These are phyloP conservation scores for Slavum lentiscoides DNA, from an alignment of 2,888 invertebrate species.

Conservation along the genomic window DNA sequence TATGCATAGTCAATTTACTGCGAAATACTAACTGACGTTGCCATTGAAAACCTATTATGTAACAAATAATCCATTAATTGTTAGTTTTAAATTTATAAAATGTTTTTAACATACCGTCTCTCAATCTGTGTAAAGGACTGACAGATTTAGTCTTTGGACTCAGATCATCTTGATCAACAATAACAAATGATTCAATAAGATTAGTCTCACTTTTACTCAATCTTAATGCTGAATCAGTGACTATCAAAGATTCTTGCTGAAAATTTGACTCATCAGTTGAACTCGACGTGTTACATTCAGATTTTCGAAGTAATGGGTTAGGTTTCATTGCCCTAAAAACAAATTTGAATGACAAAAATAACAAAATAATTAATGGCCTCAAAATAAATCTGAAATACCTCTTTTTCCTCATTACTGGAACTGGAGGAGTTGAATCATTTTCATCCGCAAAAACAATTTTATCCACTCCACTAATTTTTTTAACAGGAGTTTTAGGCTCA, in stretches of 20 bases:
- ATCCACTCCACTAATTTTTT: slow-evolving; percentile 68
- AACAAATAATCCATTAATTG: background rate
- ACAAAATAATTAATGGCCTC: background rate
- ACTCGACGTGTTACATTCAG: slow-evolving; percentile 56
- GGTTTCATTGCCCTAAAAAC: slow-evolving; percentile 26
- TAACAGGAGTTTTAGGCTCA: slow-evolving; percentile 67
- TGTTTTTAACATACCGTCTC: slow-evolving; percentile 27
- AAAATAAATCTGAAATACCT: slow-evolving; percentile 23
- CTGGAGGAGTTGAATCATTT: slow-evolving; percentile 51
- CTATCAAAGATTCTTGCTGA: slow-evolving; percentile 53
- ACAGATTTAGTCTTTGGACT: slow-evolving; percentile 31
- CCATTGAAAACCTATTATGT: slow-evolving; percentile 73
- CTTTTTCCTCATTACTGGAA: slow-evolving; percentile 46
- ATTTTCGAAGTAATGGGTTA: slow-evolving; percentile 56
- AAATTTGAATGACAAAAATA: background rate
- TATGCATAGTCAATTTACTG: slow-evolving; percentile 96
- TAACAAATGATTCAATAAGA: slow-evolving; percentile 85
- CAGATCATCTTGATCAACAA: slow-evolving; percentile 63
- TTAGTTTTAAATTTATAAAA: background rate
- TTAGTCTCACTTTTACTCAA: slow-evolving; percentile 90
- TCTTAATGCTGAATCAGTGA: slow-evolving; percentile 63
- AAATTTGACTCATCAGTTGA: slow-evolving; percentile 55
- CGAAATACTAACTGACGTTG: slow-evolving; percentile 87
- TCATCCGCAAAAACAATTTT: slow-evolving; percentile 71
- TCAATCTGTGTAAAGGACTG: slow-evolving; percentile 37